Evolutionary conservation across 2,888 invertebrate genomes (phyloP).

Genomic region (Monochamus alternatus): DNA sequence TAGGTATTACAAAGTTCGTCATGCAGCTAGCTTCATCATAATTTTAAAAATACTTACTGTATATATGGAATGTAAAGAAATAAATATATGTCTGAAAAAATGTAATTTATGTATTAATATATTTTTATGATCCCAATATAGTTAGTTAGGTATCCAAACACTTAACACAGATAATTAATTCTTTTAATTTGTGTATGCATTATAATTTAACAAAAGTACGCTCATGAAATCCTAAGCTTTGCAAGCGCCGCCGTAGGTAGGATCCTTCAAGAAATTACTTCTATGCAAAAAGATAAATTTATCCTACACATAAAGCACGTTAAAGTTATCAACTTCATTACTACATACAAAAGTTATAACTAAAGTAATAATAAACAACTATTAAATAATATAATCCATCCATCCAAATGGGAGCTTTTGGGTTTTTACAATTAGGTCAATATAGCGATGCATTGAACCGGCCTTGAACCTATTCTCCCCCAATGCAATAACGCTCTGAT

Average conservation of each 20-base stretch:
- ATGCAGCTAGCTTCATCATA: no score
- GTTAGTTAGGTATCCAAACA: no score
- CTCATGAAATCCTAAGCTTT: constrained; percentile 1
- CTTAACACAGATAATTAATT: no score
- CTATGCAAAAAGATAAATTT: not conserved
- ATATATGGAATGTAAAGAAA: no score
- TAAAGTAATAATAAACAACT: not conserved
- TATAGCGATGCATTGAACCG: constrained; percentile 18
- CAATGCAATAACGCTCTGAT: not conserved
- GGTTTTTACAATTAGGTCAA: constrained; percentile 26
- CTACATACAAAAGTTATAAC: not conserved
- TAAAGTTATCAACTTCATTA: no score
- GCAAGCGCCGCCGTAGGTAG: constrained; percentile 27
- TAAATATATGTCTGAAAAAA: no score
- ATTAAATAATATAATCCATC: not conserved
- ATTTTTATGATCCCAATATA: no score
- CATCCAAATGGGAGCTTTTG: not conserved
- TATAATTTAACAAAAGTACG: not conserved
- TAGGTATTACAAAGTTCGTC: no score
- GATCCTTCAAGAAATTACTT: constrained; percentile 20
- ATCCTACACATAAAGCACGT: no score
- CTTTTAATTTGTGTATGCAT: not conserved
- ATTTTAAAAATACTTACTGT: no score
- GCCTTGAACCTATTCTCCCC: constrained; percentile 22
- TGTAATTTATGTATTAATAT: no score